A percentile compares a stretch with the other conserved stretches of the same genome.
These are phyloP conservation scores for Falco columbarius DNA, from an alignment of 2,797 vertebrate species.

Conservation along the genomic window DNA sequence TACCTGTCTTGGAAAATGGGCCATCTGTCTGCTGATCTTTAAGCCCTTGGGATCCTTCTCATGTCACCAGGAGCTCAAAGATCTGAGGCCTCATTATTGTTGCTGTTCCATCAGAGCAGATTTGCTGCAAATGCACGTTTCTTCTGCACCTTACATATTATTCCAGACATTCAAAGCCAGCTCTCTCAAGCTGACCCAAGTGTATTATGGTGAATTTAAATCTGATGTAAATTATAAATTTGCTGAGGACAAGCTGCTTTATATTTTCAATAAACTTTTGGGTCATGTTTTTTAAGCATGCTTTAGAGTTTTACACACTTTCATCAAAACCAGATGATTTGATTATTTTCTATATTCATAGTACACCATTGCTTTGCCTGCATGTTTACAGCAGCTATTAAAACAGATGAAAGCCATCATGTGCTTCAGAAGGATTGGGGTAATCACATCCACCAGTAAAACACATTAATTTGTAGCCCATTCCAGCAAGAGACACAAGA, in stretches of 20 bases:
- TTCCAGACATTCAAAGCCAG: neutral
- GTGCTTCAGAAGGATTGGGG: neutral
- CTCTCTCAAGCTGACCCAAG: slow-evolving; percentile 26
- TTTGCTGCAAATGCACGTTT: slow-evolving; percentile 4
- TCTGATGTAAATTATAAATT: slow-evolving; percentile 31
- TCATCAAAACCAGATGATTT: slow-evolving; percentile 56
- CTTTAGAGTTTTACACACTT: slow-evolving; percentile 44
- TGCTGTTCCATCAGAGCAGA: slow-evolving; percentile 2
- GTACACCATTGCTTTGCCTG: neutral
- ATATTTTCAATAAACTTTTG: slow-evolving; percentile 50
- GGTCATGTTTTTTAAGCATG: slow-evolving; percentile 29
- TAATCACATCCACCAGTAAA: slow-evolving; percentile 29
- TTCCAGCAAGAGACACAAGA: neutral
- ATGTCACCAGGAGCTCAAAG: slow-evolving; percentile 26
- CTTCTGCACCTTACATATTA: slow-evolving; percentile 14
- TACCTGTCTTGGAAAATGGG: slow-evolving; percentile 7
- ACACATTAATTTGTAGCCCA: slow-evolving; percentile 25
- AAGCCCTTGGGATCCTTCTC: neutral
- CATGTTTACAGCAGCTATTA: slow-evolving; percentile 52
- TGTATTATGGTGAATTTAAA: slow-evolving; percentile 23
- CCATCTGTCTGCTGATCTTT: neutral
- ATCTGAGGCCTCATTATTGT: slow-evolving; percentile 7
- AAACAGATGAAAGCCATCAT: slow-evolving; percentile 44
- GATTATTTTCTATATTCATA: slow-evolving; percentile 31
- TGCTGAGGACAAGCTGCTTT: slow-evolving; percentile 41